phyloP scores from a whole-genome alignment of 2,888 invertebrate genomes.

The Slavum lentiscoides region DNA sequence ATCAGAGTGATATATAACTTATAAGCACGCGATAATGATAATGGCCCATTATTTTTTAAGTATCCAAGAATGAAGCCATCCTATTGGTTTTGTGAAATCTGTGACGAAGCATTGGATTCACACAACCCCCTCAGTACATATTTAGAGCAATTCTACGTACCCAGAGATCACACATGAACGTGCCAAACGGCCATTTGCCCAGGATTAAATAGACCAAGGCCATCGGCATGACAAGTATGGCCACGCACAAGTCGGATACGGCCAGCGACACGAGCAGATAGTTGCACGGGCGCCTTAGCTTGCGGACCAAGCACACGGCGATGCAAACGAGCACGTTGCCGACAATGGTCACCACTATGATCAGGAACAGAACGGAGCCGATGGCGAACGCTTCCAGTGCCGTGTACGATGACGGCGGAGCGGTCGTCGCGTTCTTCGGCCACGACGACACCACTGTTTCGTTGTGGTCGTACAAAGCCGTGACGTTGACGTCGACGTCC shows the following conservation, averaged over 20 bases:
- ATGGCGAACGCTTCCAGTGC: constrained; percentile 68
- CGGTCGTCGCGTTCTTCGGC: constrained; percentile 41
- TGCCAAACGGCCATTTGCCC: constrained; percentile 92
- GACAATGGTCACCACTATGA: constrained; percentile 78
- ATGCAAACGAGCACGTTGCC: constrained; percentile 93
- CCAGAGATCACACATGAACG: constrained; percentile 91
- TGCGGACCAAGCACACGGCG: constrained; percentile 91
- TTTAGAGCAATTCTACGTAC: constrained; percentile 58
- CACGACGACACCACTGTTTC: constrained; percentile 34
- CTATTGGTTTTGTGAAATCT: too few species aligned
- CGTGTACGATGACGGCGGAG: constrained; percentile 58
- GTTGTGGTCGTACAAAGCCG: constrained; percentile 42
- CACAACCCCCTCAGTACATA: too few species aligned
- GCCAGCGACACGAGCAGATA: constrained; percentile 92
- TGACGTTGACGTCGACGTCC: constrained; percentile 57
- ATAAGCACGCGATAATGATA: too few species aligned
- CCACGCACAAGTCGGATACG: constrained; percentile 94
- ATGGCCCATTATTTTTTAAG: too few species aligned
- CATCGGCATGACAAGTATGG: constrained; percentile 95
- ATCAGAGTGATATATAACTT: too few species aligned
- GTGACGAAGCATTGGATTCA: too few species aligned
- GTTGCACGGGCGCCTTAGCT: constrained; percentile 86
- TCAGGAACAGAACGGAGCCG: constrained; percentile 61
- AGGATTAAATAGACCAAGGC: constrained; percentile 91
- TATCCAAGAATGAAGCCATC: too few species aligned